phyloP scores from a whole-genome alignment of 2,797 vertebrate species.

The Hephaestus fuliginosus region DNA sequence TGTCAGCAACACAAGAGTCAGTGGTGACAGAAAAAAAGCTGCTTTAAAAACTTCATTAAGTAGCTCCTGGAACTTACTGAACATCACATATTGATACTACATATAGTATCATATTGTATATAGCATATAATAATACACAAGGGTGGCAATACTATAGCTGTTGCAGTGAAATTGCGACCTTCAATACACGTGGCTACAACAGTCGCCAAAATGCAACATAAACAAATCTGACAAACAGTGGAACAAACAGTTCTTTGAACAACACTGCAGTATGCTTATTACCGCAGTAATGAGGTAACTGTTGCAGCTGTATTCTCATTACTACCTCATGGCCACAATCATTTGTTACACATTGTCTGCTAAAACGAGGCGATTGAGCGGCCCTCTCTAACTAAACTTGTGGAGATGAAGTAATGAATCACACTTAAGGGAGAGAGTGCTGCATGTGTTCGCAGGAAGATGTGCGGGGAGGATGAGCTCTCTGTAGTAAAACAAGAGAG shows the following conservation, averaged over 20 bases:
- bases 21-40: not conserved
- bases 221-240: not conserved
- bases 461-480: conserved; percentile 11
- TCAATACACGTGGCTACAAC: not conserved
- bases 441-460: conserved; percentile 28
- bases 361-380: conserved; percentile 24
- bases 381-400: conserved; percentile 25
- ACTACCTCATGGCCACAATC: not conserved
- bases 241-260: conserved; percentile 20
- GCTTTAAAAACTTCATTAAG: not conserved
- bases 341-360: conserved; percentile 21
- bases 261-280: conserved; percentile 5
- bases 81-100: not conserved
- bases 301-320: conserved; percentile 22
- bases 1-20: not conserved
- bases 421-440: conserved; percentile 36
- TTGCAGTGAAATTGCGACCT: conserved; percentile 1
- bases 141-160: not conserved
- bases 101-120: not conserved
- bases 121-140: not conserved
- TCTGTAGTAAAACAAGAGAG: not conserved
- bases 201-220: conserved; percentile 11
- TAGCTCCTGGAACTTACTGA: not conserved
- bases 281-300: conserved; percentile 31
- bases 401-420: conserved; percentile 43